Evolutionary conservation across 2,113 vertebrate species (phyloP).

Genomic region (Spea bombifrons): DNA sequence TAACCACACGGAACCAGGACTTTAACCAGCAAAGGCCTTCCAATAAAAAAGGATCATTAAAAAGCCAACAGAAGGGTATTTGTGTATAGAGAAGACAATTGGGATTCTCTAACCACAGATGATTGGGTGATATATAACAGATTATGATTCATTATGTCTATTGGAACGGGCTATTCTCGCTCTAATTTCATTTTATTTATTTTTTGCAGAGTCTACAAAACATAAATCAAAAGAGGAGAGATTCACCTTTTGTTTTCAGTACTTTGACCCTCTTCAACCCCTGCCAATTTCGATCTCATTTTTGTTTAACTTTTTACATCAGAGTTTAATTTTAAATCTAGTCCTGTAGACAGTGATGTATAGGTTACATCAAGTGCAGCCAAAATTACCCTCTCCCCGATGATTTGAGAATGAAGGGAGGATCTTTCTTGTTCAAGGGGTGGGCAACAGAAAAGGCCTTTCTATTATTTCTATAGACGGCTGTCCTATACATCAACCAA

Average conservation of each 20-base stretch:
- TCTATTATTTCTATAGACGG: slow-evolving; percentile 79
- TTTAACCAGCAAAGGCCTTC: not conserved
- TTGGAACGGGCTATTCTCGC: slow-evolving; percentile 48
- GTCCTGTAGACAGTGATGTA: slow-evolving; percentile 94
- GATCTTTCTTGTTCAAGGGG: slow-evolving; percentile 73
- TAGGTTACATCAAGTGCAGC: slow-evolving; percentile 90
- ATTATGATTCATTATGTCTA: slow-evolving; percentile 55
- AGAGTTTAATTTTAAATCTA: slow-evolving; percentile 97
- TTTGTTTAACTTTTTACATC: slow-evolving; percentile 97
- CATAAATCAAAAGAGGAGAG: slow-evolving; percentile 76
- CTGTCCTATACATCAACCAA: slow-evolving; percentile 47
- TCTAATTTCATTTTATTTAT: slow-evolving; percentile 45
- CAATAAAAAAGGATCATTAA: not conserved
- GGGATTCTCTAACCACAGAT: not conserved
- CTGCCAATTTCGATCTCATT: slow-evolving; percentile 97
- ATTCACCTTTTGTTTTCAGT: slow-evolving; percentile 76
- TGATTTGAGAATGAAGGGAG: slow-evolving; percentile 72
- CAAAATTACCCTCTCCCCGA: slow-evolving; percentile 94
- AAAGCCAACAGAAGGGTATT: not conserved
- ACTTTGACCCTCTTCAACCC: slow-evolving; percentile 83
- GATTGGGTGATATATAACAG: slow-evolving; percentile 13
- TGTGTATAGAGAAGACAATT: slow-evolving; percentile 11
- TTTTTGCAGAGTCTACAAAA: slow-evolving; percentile 55
- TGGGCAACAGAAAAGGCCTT: slow-evolving; percentile 80
- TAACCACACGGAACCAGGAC: not conserved